Evolutionary conservation across 1,140 invertebrate genomes (phyloP).

Genomic region (Neocloeon triangulifer): DNA sequence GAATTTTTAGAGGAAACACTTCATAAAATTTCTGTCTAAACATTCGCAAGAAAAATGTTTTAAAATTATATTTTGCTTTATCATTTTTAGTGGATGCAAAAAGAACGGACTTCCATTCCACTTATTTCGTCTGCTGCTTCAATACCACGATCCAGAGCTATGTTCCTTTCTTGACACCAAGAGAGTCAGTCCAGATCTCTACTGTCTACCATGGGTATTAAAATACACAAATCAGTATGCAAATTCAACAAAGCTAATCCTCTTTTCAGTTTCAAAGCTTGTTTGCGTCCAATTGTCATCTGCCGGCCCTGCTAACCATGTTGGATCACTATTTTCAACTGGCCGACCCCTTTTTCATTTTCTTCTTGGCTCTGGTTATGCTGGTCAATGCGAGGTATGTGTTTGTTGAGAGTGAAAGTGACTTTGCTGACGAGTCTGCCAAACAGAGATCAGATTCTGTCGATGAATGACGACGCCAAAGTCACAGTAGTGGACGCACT

Average conservation of each 20-base stretch:
- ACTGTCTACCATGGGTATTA: conserved; percentile 67
- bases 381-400: conserved; percentile 75
- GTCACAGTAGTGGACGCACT: conserved; percentile 50
- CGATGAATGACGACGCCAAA: conserved; percentile 49
- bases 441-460: conserved; percentile 57
- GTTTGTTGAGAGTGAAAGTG: conserved; percentile 3
- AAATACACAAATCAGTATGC: too few relatives aligned
- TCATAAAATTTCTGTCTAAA: too few relatives aligned
- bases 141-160: conserved; percentile 94
- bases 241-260: too few relatives aligned
- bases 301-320: conserved; percentile 71
- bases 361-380: conserved; percentile 88
- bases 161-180: conserved; percentile 93
- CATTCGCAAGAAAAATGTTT: too few relatives aligned
- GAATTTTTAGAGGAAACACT: too few relatives aligned
- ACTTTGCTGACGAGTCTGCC: too few relatives aligned
- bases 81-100: conserved; percentile 30
- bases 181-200: conserved; percentile 80
- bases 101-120: conserved; percentile 26
- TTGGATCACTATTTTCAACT: conserved; percentile 98
- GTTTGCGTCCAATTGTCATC: conserved; percentile 66
- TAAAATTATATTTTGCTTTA: too few relatives aligned
- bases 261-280: conserved; percentile 53
- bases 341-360: conserved; percentile 86
- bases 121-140: conserved; percentile 64